phyloP scores from a whole-genome alignment of 2,113 vertebrate species.

The Agelaius tricolor region DNA sequence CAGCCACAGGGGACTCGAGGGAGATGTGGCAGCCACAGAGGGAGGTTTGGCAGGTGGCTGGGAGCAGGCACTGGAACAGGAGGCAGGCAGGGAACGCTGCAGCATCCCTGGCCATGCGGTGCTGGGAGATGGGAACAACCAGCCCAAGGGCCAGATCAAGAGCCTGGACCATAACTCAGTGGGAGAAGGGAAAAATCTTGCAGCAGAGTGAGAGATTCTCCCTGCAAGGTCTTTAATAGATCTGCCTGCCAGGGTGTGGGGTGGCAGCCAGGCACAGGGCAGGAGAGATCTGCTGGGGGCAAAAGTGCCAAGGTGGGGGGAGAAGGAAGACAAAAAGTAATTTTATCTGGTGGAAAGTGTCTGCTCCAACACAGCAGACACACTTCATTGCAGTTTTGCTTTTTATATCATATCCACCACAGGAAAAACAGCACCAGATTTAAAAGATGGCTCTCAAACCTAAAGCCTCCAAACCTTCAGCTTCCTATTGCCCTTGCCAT shows the following conservation, averaged over 20 bases:
- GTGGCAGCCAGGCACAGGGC: fast-evolving
- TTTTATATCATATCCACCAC: slow-evolving; percentile 27
- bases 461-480: background rate
- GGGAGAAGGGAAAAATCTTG: background rate
- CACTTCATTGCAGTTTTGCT: background rate
- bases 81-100: background rate
- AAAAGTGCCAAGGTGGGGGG: background rate
- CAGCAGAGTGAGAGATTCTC: background rate
- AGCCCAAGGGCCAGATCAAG: background rate
- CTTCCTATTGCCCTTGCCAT: background rate
- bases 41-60: background rate
- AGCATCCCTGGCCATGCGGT: fast-evolving
- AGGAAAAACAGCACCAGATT: background rate
- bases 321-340: background rate
- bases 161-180: background rate
- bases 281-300: background rate
- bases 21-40: background rate
- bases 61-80: background rate
- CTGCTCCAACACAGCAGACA: background rate
- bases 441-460: background rate
- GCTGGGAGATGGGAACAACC: background rate
- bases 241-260: background rate
- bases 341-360: background rate
- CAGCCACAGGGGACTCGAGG: background rate
- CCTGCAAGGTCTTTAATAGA: background rate